phyloP scores from a whole-genome alignment of 2,888 invertebrate genomes.

The Himalopsyche tibetana region DNA sequence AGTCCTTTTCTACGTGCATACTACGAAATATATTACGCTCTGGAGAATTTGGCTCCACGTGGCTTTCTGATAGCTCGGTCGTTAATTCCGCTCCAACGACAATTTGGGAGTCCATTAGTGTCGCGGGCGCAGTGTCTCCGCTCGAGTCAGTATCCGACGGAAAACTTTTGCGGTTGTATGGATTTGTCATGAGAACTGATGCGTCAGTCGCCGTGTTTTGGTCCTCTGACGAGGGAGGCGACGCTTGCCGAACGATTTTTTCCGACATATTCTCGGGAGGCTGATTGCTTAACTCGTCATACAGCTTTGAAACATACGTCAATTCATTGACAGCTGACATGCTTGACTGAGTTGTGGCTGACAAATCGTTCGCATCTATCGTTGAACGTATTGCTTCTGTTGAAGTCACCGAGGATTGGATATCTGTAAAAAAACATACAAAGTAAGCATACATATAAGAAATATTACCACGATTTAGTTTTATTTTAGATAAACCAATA shows the following conservation, averaged over 20 bases:
- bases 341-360: conserved; percentile 15
- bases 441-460: too few species aligned
- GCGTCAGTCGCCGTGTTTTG: not conserved
- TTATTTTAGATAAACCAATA: too few species aligned
- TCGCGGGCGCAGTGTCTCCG: not conserved
- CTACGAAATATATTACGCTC: conserved; percentile 41
- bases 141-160: not conserved
- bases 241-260: not conserved
- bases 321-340: not conserved
- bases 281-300: not conserved
- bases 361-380: not conserved
- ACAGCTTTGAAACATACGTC: not conserved
- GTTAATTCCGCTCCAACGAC: conserved; percentile 45
- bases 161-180: conserved; percentile 27
- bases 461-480: too few species aligned
- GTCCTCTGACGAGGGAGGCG: not conserved
- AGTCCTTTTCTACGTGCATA: conserved; percentile 18
- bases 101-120: conserved; percentile 36
- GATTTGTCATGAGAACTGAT: conserved; percentile 49
- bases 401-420: conserved; percentile 32
- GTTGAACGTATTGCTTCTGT: not conserved
- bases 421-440: conserved; percentile 39
- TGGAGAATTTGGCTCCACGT: not conserved
- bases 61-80: not conserved
- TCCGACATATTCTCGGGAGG: not conserved